Conservation (phyloP, 2,797 vertebrate species). For the Capromys pilorides region DNA sequence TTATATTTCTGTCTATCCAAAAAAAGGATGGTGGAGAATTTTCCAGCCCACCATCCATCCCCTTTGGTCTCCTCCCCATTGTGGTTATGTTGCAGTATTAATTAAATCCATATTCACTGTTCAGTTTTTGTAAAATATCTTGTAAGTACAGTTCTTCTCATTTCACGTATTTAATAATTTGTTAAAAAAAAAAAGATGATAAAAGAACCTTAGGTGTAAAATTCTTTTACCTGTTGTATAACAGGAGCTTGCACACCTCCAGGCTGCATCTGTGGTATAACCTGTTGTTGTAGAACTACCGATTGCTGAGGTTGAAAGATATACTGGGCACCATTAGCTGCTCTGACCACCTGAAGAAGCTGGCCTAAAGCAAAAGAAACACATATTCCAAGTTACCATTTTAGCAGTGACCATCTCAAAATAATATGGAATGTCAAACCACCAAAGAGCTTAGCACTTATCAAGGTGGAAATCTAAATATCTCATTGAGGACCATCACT, state of each 20-base stretch:
- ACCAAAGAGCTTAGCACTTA: slow-evolving; percentile 27
- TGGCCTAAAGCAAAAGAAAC: slow-evolving; percentile 89
- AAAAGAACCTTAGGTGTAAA: not conserved
- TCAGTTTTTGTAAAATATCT: too few relatives aligned
- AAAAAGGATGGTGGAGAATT: too few relatives aligned
- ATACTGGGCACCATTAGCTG: slow-evolving; percentile 95
- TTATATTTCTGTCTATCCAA: too few relatives aligned
- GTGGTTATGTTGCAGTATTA: too few relatives aligned
- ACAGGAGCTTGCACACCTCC: slow-evolving; percentile 97
- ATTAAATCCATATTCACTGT: too few relatives aligned
- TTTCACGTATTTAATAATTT: too few relatives aligned
- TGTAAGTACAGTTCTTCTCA: too few relatives aligned
- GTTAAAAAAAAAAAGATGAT: not conserved
- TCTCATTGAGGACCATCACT: not conserved
- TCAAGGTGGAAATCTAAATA: not conserved
- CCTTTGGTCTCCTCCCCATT: too few relatives aligned
- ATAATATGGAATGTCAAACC: slow-evolving; percentile 12
- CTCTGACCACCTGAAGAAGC: slow-evolving; percentile 96
- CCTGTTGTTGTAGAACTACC: slow-evolving; percentile 95
- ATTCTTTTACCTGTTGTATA: slow-evolving; percentile 94
- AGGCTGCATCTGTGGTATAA: slow-evolving; percentile 95
- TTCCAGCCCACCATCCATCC: too few relatives aligned
- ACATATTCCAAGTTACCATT: slow-evolving; percentile 48
- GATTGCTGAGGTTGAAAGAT: slow-evolving; percentile 96
- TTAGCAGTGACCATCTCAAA: slow-evolving; percentile 9